These are phyloP conservation scores for Tenthredo livida DNA, from an alignment of 2,888 invertebrate genomes.

Conservation along the genomic window DNA sequence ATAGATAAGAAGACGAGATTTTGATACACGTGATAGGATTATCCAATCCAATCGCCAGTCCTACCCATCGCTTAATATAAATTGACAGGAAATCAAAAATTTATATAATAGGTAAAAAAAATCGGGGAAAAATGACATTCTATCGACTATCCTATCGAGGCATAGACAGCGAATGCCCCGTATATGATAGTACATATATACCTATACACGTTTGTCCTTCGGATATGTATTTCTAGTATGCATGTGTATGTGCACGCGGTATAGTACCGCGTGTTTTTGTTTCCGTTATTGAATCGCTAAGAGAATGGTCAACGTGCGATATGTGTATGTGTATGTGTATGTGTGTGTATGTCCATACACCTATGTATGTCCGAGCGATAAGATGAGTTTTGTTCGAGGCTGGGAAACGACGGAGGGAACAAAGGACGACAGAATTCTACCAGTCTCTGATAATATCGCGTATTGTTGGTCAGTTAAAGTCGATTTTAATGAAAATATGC, in stretches of 20 bases:
- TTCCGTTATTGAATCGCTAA: constrained; percentile 5
- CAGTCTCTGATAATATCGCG: neutral
- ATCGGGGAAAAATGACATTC: no score
- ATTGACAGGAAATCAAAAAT: no score
- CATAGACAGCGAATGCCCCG: neutral
- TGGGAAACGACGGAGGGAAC: neutral
- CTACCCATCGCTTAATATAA: no score
- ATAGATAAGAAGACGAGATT: no score
- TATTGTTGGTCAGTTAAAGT: constrained; percentile 1
- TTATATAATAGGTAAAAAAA: no score
- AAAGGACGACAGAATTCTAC: constrained; percentile 13
- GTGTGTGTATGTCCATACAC: neutral
- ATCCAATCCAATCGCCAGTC: no score
- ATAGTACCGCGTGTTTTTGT: neutral
- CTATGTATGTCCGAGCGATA: neutral
- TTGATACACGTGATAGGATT: no score
- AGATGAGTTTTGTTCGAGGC: constrained; percentile 14
- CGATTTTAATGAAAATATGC: constrained; percentile 9
- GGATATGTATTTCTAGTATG: neutral
- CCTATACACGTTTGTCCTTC: neutral
- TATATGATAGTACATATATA: neutral
- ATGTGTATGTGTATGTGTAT: neutral
- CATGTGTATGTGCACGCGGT: no score
- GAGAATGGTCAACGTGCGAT: constrained; percentile 12
- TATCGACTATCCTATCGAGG: neutral